Evolutionary conservation across 2,888 invertebrate species (phyloP).

Genomic region (Chaetoderma sp.): DNA sequence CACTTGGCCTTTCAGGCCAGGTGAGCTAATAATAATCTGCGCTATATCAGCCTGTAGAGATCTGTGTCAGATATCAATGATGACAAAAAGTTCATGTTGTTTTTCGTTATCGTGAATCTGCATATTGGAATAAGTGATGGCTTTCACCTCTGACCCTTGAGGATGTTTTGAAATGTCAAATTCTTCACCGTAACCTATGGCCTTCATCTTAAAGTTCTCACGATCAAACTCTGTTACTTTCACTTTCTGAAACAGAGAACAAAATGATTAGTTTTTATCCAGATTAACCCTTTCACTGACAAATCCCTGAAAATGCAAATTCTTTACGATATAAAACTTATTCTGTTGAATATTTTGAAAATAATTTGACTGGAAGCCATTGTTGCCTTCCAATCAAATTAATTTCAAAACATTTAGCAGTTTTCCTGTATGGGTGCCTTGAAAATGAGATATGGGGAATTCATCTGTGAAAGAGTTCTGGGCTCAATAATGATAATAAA

Average conservation of each 20-base stretch:
- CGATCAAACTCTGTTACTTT: conserved; percentile 88
- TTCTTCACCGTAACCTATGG: conserved; percentile 87
- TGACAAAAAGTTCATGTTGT: conserved; percentile 90
- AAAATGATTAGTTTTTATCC: no score
- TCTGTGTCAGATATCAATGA: conserved; percentile 89
- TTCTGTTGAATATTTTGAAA: no score
- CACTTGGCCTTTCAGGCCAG: no score
- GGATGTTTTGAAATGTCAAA: conserved; percentile 94
- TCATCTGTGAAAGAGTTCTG: not conserved
- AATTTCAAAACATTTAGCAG: no score
- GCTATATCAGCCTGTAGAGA: no score
- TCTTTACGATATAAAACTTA: no score
- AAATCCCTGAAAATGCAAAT: no score
- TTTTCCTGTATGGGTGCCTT: no score
- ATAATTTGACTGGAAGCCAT: no score
- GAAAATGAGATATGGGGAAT: no score
- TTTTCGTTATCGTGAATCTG: conserved; percentile 78
- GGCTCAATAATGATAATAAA: not conserved
- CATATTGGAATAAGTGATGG: conserved; percentile 99
- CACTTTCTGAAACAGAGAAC: conserved; percentile 79
- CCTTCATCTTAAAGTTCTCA: conserved; percentile 84
- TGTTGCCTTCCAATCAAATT: no score
- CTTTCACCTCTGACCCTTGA: conserved; percentile 96
- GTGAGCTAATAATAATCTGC: no score
- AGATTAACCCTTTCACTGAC: conserved; percentile 10